Percentiles rank a stretch among this genome's conserved stretches.
phyloP scores from a whole-genome alignment of 2,888 invertebrate genomes.

The Micropterix aruncella region DNA sequence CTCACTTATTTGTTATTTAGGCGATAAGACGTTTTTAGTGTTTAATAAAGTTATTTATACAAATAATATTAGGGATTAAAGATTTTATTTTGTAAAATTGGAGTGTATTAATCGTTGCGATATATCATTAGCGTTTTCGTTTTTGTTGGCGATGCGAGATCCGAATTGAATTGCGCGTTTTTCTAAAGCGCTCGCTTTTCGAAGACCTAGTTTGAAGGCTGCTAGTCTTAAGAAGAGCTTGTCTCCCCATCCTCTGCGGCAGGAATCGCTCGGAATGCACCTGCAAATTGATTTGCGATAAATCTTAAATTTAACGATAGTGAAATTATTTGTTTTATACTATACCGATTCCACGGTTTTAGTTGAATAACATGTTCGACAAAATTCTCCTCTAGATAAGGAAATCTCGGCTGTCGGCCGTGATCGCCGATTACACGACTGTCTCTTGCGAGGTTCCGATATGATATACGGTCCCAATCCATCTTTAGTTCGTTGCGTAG shows the following conservation, averaged over 20 bases:
- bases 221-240: conserved; percentile 73
- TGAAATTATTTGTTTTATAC: conserved; percentile 17
- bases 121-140: conserved; percentile 72
- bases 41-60: background rate
- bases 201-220: conserved; percentile 53
- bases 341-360: conserved; percentile 53
- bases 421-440: conserved; percentile 87
- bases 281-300: conserved; percentile 20
- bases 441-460: conserved; percentile 87
- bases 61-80: too few species aligned
- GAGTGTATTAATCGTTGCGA: conserved; percentile 40
- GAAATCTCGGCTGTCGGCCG: conserved; percentile 70
- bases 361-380: conserved; percentile 47
- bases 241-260: conserved; percentile 78
- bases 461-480: conserved; percentile 77
- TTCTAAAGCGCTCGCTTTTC: conserved; percentile 50
- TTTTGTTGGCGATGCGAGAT: conserved; percentile 81
- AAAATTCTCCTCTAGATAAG: conserved; percentile 62
- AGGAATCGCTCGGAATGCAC: conserved; percentile 39
- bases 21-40: conserved; percentile 5
- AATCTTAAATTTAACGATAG: conserved; percentile 8
- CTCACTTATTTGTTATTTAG: background rate
- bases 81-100: too few species aligned
- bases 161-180: conserved; percentile 98
- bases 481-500: conserved; percentile 47